These are phyloP conservation scores for Heliconius hermathena DNA, from an alignment of 1,140 invertebrate species.

Conservation along the genomic window DNA sequence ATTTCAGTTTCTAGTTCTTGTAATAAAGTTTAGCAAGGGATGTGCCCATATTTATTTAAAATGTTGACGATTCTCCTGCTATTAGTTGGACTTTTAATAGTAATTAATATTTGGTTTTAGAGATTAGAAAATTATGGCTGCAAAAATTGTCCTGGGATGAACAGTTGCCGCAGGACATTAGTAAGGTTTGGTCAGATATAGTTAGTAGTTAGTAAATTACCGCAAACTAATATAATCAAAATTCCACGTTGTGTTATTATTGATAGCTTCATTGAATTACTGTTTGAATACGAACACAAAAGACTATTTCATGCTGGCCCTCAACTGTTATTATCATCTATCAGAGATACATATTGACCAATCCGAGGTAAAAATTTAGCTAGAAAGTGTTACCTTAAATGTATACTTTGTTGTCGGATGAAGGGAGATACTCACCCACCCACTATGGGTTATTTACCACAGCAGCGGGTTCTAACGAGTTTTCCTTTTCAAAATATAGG, in stretches of 20 bases:
- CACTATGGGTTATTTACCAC: conserved; percentile 33
- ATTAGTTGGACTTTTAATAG: too few species aligned
- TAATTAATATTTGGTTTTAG: too few species aligned
- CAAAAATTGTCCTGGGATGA: conserved; percentile 38
- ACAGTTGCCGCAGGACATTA: conserved; percentile 23
- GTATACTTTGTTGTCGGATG: conserved; percentile 21
- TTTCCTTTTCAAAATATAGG: conserved; percentile 31
- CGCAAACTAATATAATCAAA: too few species aligned
- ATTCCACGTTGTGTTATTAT: too few species aligned
- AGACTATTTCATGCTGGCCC: conserved; percentile 29
- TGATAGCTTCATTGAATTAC: conserved; percentile 32
- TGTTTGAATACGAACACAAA: conserved; percentile 35
- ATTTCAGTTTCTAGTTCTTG: too few species aligned
- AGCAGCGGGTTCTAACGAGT: conserved; percentile 23
- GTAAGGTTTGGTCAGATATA: background rate
- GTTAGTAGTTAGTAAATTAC: too few species aligned
- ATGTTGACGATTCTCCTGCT: too few species aligned
- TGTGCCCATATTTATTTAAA: too few species aligned
- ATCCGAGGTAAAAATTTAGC: conserved; percentile 35
- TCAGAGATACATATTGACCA: conserved; percentile 32
- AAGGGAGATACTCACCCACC: conserved; percentile 19
- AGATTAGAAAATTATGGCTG: too few species aligned
- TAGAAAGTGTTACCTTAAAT: conserved; percentile 3
- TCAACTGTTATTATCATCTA: conserved; percentile 32
- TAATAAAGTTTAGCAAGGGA: too few species aligned